These are phyloP conservation scores for Dasypogon diadema DNA, from an alignment of 2,888 invertebrate species.

Conservation along the genomic window DNA sequence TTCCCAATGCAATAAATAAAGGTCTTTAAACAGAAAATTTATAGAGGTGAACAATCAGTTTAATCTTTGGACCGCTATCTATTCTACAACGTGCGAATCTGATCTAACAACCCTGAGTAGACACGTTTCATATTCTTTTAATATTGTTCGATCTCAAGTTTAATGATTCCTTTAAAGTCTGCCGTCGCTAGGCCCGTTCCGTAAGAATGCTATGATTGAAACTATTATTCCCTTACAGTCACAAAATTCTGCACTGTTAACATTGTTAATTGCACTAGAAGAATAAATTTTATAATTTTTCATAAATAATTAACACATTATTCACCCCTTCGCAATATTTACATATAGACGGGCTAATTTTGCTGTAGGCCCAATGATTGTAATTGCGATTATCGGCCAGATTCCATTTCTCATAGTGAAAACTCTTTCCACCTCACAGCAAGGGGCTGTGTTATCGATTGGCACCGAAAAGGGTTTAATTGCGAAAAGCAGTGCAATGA, in stretches of 20 bases:
- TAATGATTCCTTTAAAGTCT: too few species aligned
- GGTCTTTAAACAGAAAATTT: too few species aligned
- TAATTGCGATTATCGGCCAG: neutral
- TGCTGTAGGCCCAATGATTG: neutral
- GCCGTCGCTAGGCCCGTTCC: too few species aligned
- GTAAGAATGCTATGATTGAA: too few species aligned
- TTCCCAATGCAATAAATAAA: too few species aligned
- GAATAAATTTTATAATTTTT: neutral
- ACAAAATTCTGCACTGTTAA: neutral
- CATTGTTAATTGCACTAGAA: neutral
- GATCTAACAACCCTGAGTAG: too few species aligned
- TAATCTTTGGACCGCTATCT: too few species aligned
- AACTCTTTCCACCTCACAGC: neutral
- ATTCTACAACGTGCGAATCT: too few species aligned
- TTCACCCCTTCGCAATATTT: neutral
- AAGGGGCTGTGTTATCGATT: neutral
- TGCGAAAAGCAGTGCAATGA: slow-evolving; percentile 10
- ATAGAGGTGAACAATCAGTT: too few species aligned
- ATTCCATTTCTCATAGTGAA: neutral
- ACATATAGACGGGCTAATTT: slow-evolving; percentile 2
- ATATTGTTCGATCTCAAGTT: too few species aligned
- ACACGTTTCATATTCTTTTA: too few species aligned
- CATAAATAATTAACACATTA: slow-evolving; percentile 6
- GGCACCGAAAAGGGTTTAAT: neutral
- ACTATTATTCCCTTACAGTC: neutral